These are phyloP conservation scores for Acipenser transmontanus DNA, from an alignment of 2,797 vertebrate genomes.

Conservation along the genomic window DNA sequence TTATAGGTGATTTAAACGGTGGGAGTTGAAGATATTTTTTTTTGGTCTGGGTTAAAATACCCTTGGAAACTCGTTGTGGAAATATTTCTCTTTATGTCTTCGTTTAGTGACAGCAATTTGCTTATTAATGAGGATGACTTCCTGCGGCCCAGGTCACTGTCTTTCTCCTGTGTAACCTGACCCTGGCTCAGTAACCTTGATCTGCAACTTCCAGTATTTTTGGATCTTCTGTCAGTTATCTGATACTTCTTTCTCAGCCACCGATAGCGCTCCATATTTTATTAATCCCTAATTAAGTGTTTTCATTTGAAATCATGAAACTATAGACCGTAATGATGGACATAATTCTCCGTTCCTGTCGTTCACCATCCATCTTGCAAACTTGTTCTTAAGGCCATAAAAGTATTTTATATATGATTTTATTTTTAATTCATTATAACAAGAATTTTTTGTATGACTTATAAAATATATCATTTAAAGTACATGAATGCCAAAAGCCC, in stretches of 20 bases:
- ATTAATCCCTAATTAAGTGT: conserved; percentile 72
- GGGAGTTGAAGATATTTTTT: too few species aligned
- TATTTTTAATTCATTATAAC: conserved; percentile 51
- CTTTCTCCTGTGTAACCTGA: conserved; percentile 28
- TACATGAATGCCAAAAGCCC: conserved; percentile 35
- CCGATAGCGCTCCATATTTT: conserved; percentile 64
- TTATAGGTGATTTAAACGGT: too few species aligned
- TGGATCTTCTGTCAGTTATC: conserved; percentile 47
- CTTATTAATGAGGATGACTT: conserved; percentile 26
- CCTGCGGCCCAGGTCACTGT: conserved; percentile 21
- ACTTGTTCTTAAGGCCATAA: conserved; percentile 41
- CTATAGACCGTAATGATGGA: conserved; percentile 52
- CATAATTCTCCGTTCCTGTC: conserved; percentile 51
- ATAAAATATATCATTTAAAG: conserved; percentile 22
- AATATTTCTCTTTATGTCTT: conserved; percentile 11
- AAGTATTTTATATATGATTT: conserved; percentile 51
- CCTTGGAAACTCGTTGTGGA: too few species aligned
- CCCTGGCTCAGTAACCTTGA: conserved; percentile 41
- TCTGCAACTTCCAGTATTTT: conserved; percentile 40
- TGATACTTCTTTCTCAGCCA: conserved; percentile 54
- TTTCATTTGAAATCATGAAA: conserved; percentile 64
- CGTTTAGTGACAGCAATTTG: conserved; percentile 20
- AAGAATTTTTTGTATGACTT: conserved; percentile 45
- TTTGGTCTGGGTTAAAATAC: too few species aligned
- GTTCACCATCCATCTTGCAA: conserved; percentile 47